These are phyloP conservation scores for Trisateles emortualis DNA, from an alignment of 2,888 invertebrate genomes.

Conservation along the genomic window DNA sequence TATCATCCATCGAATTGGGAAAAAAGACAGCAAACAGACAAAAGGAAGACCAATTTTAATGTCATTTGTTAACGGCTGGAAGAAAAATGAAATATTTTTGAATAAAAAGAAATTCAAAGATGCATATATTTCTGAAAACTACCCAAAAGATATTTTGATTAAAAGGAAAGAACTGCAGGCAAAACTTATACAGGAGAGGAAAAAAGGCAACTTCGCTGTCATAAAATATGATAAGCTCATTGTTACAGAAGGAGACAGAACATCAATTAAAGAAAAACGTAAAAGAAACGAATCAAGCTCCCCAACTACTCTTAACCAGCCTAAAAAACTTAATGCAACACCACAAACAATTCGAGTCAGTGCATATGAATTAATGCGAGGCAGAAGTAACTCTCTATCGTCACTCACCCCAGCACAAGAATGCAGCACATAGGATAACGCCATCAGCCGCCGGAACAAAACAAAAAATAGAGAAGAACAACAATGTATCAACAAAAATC, in stretches of 20 bases:
- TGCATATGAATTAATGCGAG: background rate
- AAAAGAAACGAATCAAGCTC: background rate
- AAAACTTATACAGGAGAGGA: background rate
- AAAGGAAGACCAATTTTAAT: background rate
- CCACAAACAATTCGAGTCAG: background rate
- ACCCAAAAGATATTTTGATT: background rate
- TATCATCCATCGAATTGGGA: background rate
- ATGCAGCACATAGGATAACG: background rate
- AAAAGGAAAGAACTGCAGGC: background rate
- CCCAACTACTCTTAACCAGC: background rate
- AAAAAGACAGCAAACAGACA: background rate
- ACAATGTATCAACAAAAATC: no score
- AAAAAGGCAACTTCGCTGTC: background rate
- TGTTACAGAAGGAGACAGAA: background rate
- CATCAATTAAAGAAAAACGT: background rate
- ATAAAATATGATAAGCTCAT: slow-evolving; percentile 1
- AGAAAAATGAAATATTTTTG: background rate
- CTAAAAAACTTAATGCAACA: background rate
- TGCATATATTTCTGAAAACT: background rate
- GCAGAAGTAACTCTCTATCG: background rate
- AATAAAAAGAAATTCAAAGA: background rate
- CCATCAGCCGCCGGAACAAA: background rate
- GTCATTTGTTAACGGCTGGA: background rate
- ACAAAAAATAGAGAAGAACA: background rate
- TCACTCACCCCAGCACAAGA: background rate